Percentiles rank a stretch among this genome's conserved stretches.
phyloP scores from a whole-genome alignment of 2,888 invertebrate genomes.

The Pseudoips prasinana region DNA sequence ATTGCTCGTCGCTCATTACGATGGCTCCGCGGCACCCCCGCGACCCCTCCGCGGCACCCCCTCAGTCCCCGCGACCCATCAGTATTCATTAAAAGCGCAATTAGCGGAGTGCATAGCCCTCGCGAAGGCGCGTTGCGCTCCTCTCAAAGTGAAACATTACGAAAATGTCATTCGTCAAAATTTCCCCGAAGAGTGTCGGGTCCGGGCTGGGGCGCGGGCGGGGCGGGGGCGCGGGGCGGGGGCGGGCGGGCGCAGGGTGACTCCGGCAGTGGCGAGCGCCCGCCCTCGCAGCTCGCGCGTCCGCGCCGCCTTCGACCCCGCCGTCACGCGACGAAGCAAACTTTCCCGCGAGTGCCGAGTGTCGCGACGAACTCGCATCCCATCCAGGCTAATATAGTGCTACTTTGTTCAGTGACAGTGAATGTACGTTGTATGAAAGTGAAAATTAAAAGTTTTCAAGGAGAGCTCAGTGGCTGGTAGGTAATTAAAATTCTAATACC shows the following conservation, averaged over 20 bases:
- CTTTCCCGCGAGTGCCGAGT: conserved; percentile 18
- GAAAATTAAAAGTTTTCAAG: conserved; percentile 3
- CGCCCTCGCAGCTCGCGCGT: conserved; percentile 26
- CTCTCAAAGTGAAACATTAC: conserved; percentile 58
- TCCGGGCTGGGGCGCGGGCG: conserved; percentile 26
- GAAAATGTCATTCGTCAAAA: conserved; percentile 71
- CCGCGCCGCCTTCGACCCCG: conserved; percentile 17
- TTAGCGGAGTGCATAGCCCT: conserved; percentile 61
- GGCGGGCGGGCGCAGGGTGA: conserved; percentile 12
- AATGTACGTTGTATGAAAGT: conserved; percentile 9
- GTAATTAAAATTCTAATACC: conserved; percentile 6
- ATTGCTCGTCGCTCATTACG: conserved; percentile 43
- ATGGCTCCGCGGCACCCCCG: conserved; percentile 2
- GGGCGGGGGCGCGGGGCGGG: conserved; percentile 4
- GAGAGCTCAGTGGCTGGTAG: conserved; percentile 5
- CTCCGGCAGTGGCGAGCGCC: conserved; percentile 25
- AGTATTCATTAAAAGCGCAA: conserved; percentile 67
- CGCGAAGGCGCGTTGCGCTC: conserved; percentile 34
- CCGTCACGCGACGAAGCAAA: conserved; percentile 18
- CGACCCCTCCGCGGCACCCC: conserved; percentile 9
- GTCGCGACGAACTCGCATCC: no score
- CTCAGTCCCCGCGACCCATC: conserved; percentile 34
- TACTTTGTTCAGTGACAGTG: conserved; percentile 9
- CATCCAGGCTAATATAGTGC: background rate
- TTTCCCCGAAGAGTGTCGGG: conserved; percentile 60